Evolutionary conservation across 2,113 vertebrate genomes (phyloP), one percentile per base, ranked within the genome.

Genomic region (Trichomycterus rosablanca): DNA sequence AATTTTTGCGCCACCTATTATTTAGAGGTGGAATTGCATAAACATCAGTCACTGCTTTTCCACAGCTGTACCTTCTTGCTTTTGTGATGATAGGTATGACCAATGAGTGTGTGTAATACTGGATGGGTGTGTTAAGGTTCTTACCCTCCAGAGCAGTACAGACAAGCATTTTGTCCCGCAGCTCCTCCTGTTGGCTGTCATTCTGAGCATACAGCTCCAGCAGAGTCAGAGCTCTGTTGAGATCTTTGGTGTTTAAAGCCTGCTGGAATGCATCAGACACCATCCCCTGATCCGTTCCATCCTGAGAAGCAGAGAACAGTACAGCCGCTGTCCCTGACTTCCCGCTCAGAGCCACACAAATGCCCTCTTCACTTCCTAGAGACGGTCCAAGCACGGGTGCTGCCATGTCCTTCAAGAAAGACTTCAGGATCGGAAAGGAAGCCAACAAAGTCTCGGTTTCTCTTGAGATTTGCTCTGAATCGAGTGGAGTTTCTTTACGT

Each of bases 61-160:
- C n/a, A n/a, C n/a, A n/a, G n/a, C n/a, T n/a, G n/a, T n/a, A n/a
- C n/a, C n/a, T n/a, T n/a, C n/a, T n/a, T n/a, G n/a, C n/a, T n/a
- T n/a, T n/a, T n/a, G n/a, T n/a, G n/a, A n/a, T n/a, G n/a, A n/a
- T n/a, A n/a, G n/a, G n/a, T n/a, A n/a, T n/a, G n/a, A n/a, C n/a
- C n/a, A n/a, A n/a, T n/a, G n/a, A 4, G 26, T 30, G 26, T 30
- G 26, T 30, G 26, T 30, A 30, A 30, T 30, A 30, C 7, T 30
- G 26, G 3, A 30, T 30, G 7, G 7, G 3, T 37, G 11, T 37
- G 7, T 37, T 7, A 37, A 3, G 26, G 53, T 7, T 67, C 76
- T 84, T 66, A 98, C 96, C 92, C 74, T 88, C 84, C 22, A 90
- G 84, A 2, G 86, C 67, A 1, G 91, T 90, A 58, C 89, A 95